These are phyloP conservation scores for Fragum fragum DNA, from an alignment of 2,888 invertebrate genomes.

Conservation along the genomic window DNA sequence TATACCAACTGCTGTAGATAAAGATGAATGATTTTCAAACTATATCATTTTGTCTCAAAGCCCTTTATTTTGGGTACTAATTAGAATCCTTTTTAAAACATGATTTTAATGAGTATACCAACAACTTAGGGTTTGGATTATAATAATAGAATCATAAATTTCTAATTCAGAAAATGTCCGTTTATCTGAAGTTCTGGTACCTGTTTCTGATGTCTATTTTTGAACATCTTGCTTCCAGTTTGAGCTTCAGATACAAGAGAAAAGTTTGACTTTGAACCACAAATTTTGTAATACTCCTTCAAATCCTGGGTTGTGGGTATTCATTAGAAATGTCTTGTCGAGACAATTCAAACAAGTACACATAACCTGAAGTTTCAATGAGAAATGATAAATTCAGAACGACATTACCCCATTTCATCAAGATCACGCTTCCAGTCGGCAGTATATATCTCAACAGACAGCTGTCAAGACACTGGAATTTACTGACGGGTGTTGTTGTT, in stretches of 20 bases:
- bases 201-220: constrained; percentile 19
- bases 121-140: background rate
- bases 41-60: background rate
- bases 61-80: background rate
- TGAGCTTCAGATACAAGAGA: no score
- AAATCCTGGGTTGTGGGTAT: no score
- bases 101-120: background rate
- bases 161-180: background rate
- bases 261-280: no score
- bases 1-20: no score
- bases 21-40: background rate
- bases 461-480: constrained; percentile 7
- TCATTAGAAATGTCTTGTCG: no score
- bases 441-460: constrained; percentile 5
- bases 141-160: background rate
- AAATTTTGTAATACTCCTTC: no score
- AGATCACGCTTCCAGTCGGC: no score
- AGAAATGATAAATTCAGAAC: no score
- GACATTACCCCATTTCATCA: no score
- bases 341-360: no score
- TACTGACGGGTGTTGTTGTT: constrained; percentile 22
- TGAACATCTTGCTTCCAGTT: constrained; percentile 16
- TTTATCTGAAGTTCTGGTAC: background rate
- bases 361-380: no score
- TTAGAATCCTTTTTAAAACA: background rate